These are phyloP conservation scores for Hemicrepidius hirtus DNA, from an alignment of 2,888 invertebrate species.

Conservation along the genomic window DNA sequence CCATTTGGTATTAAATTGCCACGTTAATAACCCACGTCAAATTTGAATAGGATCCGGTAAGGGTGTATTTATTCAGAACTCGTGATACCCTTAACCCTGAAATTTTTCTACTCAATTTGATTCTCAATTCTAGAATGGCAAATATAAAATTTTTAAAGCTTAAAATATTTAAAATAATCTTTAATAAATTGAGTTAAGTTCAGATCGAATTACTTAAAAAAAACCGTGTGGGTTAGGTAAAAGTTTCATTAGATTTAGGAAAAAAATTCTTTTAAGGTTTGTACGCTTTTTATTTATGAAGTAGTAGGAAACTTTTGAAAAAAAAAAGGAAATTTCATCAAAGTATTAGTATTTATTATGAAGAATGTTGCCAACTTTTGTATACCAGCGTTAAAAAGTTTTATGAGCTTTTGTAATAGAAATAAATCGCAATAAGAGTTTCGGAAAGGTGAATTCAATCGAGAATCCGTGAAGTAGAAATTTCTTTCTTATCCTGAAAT, in stretches of 20 bases:
- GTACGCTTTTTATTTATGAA: conserved; percentile 11
- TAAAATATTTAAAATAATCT: too few relatives aligned
- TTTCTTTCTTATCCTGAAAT: conserved; percentile 4
- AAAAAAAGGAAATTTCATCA: conserved; percentile 21
- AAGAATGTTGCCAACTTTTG: conserved; percentile 35
- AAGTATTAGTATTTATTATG: conserved; percentile 39
- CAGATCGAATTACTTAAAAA: too few relatives aligned
- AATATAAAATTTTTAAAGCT: too few relatives aligned
- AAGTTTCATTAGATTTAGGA: too few relatives aligned
- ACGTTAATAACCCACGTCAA: conserved; percentile 40
- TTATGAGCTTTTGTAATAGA: conserved; percentile 37
- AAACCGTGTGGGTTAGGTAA: too few relatives aligned
- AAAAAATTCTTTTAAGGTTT: neutral
- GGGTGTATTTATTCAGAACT: conserved; percentile 37
- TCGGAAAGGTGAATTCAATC: conserved; percentile 26
- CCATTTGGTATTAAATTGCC: conserved; percentile 39
- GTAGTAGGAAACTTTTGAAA: neutral
- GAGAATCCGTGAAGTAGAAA: conserved; percentile 22
- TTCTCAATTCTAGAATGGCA: too few relatives aligned
- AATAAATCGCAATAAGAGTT: conserved; percentile 31
- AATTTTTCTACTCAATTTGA: neutral
- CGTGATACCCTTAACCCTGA: neutral
- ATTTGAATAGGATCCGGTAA: conserved; percentile 27
- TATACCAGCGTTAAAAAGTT: conserved; percentile 39
- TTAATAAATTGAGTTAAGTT: too few relatives aligned